phyloP scores from a whole-genome alignment of 2,888 invertebrate genomes.

The Blastobasis lacticolella region DNA sequence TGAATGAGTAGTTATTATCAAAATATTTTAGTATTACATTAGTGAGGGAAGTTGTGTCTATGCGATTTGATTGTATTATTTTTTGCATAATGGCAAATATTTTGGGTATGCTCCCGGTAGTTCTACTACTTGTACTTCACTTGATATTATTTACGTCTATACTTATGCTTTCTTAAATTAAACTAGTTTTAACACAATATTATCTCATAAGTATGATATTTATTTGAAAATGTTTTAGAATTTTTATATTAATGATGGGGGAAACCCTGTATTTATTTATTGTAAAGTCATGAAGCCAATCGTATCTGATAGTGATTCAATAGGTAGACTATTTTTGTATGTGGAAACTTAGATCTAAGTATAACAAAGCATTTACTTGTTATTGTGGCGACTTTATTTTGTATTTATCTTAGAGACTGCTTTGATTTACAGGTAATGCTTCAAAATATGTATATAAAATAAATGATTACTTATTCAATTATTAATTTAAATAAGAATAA shows the following conservation, averaged over 20 bases:
- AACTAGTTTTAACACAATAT: no score
- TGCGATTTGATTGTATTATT: neutral
- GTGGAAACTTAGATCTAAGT: constrained; percentile 52
- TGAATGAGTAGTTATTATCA: neutral
- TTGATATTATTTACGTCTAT: no score
- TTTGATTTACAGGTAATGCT: constrained; percentile 63
- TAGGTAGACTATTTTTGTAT: constrained; percentile 69
- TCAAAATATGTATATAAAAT: constrained; percentile 61
- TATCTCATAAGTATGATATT: no score
- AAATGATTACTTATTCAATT: constrained; percentile 40
- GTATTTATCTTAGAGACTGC: constrained; percentile 53
- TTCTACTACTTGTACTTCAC: no score
- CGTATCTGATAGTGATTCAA: constrained; percentile 50
- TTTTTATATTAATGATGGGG: no score
- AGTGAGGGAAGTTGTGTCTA: neutral
- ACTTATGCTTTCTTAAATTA: no score
- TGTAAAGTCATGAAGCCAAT: no score
- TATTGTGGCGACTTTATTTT: constrained; percentile 31
- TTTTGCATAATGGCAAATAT: neutral
- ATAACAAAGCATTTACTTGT: constrained; percentile 54
- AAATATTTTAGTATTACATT: neutral
- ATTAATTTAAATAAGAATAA: constrained; percentile 56
- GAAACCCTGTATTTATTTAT: no score
- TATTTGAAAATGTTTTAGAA: no score
- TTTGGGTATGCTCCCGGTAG: neutral